Conservation (phyloP, 2,888 invertebrate species). For the Notodonta ziczac region DNA sequence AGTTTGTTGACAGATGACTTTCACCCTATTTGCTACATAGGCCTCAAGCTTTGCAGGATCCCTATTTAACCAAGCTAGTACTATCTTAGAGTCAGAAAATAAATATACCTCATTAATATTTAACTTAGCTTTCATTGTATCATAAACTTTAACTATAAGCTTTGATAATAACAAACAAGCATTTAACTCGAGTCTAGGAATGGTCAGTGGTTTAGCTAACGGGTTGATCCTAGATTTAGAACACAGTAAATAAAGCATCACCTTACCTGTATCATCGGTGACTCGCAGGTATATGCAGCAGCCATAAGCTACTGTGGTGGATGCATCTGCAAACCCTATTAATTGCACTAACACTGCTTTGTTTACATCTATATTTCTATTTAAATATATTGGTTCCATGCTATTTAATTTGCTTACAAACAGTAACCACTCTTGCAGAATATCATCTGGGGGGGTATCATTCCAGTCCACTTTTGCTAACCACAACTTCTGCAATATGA, state of each 20-base stretch:
- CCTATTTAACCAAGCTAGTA: slow-evolving; percentile 21
- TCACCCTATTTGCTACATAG: slow-evolving; percentile 26
- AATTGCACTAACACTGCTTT: slow-evolving; percentile 12
- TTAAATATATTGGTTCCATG: background rate
- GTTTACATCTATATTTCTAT: background rate
- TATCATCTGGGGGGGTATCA: background rate
- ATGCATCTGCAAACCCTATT: slow-evolving; percentile 23
- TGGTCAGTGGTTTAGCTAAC: background rate
- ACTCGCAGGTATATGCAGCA: slow-evolving; percentile 24
- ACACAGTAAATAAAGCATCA: slow-evolving; percentile 7
- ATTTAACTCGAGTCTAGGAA: background rate
- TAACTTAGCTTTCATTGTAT: background rate
- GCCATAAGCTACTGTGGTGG: slow-evolving; percentile 12
- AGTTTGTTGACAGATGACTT: slow-evolving; percentile 5
- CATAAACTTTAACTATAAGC: background rate
- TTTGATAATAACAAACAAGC: background rate
- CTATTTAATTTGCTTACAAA: background rate
- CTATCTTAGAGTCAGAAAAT: slow-evolving; percentile 22
- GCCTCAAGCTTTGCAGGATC: slow-evolving; percentile 9
- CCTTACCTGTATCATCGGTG: slow-evolving; percentile 16
- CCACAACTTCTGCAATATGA: slow-evolving; percentile 26
- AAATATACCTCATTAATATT: slow-evolving; percentile 7
- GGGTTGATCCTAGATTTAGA: background rate
- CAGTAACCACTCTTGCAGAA: background rate
- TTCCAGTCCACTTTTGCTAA: background rate